Percentiles rank a stretch among this genome's conserved stretches.
Evolutionary conservation across 1,140 invertebrate genomes (phyloP).

Genomic region (Coenobita brevimanus): DNA sequence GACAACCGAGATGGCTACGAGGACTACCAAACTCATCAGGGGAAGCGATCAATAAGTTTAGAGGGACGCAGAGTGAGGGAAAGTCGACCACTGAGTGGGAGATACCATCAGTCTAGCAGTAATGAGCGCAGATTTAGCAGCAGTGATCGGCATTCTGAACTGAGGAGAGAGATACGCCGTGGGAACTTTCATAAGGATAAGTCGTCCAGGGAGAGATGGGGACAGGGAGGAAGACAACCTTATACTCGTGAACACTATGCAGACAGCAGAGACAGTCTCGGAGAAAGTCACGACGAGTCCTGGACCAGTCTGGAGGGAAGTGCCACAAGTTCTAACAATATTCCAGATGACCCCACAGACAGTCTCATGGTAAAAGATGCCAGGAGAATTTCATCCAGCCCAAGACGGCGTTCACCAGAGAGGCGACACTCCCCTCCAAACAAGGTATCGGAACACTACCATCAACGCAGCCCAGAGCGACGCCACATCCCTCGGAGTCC

Average conservation of each 20-base stretch:
- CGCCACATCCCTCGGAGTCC: constrained; percentile 32
- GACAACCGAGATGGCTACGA: not conserved
- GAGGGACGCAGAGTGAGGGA: constrained; percentile 5
- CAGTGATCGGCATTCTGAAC: constrained; percentile 40
- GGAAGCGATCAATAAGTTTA: constrained; percentile 36
- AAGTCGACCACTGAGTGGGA: not conserved
- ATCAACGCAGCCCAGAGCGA: constrained; percentile 31
- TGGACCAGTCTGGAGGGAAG: constrained; percentile 58
- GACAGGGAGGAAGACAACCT: not conserved
- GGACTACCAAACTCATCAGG: not conserved
- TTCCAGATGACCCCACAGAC: constrained; percentile 10
- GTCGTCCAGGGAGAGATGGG: constrained; percentile 20
- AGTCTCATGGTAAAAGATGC: not conserved
- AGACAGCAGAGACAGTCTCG: constrained; percentile 59
- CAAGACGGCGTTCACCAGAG: constrained; percentile 45
- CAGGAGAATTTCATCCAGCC: constrained; percentile 44
- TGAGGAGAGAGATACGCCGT: constrained; percentile 30
- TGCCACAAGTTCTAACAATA: constrained; percentile 10
- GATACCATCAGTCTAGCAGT: constrained; percentile 39
- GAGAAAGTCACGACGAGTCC: constrained; percentile 59
- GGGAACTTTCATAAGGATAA: constrained; percentile 29
- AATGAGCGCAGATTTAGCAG: constrained; percentile 37
- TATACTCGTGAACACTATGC: not conserved
- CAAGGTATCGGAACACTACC: not conserved
- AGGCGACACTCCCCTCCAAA: constrained; percentile 28